Conservation (phyloP, 2,113 vertebrate species). For the Emydura subglobosa region DNA sequence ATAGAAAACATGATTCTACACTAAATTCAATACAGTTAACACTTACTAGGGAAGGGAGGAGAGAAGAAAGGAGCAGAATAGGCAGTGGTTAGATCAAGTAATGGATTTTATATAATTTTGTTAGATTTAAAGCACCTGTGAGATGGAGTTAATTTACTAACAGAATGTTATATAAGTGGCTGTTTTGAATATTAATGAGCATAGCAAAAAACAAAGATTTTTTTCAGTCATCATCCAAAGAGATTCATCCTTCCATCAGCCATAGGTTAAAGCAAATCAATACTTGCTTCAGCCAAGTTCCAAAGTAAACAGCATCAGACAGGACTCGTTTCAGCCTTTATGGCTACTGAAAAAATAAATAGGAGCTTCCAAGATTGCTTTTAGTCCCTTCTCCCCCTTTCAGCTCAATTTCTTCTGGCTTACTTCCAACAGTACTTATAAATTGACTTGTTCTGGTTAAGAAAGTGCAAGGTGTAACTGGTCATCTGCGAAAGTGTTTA, state of each 20-base stretch:
- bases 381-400: accelerated
- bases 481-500: background rate
- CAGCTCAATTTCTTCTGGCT: background rate
- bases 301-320: background rate
- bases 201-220: conserved; percentile 7
- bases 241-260: background rate
- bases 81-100: conserved; percentile 4
- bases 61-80: conserved; percentile 13
- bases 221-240: background rate
- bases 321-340: background rate
- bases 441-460: background rate
- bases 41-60: background rate
- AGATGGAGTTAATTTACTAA: background rate
- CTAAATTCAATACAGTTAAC: conserved; percentile 24
- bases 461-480: background rate
- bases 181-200: background rate
- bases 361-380: background rate
- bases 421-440: background rate
- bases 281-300: background rate
- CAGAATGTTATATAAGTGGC: background rate
- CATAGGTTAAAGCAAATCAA: background rate
- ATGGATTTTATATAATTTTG: background rate
- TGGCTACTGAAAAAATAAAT: background rate
- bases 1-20: background rate
- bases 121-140: background rate